Conservation (phyloP, 2,888 invertebrate species). For the Bellardia bayeri region DNA sequence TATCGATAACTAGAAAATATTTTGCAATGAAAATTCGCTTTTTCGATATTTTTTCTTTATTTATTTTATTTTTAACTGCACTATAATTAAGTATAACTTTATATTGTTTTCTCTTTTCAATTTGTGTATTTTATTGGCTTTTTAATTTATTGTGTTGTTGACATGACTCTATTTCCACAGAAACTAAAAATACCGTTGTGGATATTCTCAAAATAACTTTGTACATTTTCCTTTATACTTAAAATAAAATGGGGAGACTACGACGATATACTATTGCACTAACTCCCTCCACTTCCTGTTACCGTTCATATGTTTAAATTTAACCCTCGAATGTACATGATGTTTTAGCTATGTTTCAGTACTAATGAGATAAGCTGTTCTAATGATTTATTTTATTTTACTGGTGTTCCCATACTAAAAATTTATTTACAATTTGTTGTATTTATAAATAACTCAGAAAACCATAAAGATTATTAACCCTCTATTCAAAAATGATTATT, state of each 20-base stretch:
- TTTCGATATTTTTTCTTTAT: conserved; percentile 5
- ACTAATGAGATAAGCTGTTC: no score
- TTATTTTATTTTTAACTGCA: conserved; percentile 2
- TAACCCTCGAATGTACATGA: conserved; percentile 27
- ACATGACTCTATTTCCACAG: conserved; percentile 41
- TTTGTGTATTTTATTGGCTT: not conserved
- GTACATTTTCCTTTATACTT: conserved; percentile 40
- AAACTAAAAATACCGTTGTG: conserved; percentile 69
- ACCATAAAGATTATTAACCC: no score
- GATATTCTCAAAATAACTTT: conserved; percentile 61
- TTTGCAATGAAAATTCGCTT: not conserved
- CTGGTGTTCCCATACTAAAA: no score
- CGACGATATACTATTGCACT: not conserved
- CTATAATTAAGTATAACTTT: not conserved
- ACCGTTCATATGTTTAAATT: not conserved
- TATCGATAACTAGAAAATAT: conserved; percentile 45
- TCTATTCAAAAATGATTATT: no score
- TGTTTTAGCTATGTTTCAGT: not conserved
- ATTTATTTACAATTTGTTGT: no score
- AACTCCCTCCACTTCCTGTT: conserved; percentile 50
- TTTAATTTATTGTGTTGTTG: conserved; percentile 34
- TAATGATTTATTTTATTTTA: no score
- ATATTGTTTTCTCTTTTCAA: not conserved
- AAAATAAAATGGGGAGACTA: conserved; percentile 34
- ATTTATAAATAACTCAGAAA: no score